Conservation (phyloP, 2,797 vertebrate species). For the Denticeps clupeoides region DNA sequence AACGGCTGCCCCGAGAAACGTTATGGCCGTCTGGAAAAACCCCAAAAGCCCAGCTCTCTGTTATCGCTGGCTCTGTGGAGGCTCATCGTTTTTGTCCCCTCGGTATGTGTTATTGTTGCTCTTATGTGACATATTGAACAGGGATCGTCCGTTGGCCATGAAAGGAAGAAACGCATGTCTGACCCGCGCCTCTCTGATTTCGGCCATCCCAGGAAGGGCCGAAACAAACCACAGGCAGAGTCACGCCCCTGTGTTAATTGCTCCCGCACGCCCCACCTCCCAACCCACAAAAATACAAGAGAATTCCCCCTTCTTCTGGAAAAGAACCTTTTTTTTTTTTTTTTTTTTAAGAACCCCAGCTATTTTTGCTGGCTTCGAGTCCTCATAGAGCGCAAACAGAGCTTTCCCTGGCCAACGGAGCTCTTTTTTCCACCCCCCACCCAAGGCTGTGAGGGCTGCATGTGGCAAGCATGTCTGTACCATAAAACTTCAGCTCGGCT, state of each 20-base stretch:
- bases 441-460: constrained; percentile 14
- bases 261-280: constrained; percentile 3
- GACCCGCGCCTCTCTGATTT: no score
- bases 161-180: no score
- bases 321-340: constrained; percentile 5
- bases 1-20: not conserved
- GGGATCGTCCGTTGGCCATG: no score
- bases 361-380: constrained; percentile 13
- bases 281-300: not conserved
- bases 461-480: constrained; percentile 11
- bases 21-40: no score
- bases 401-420: constrained; percentile 9
- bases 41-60: no score
- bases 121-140: no score
- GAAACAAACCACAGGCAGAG: constrained; percentile 2
- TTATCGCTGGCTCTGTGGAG: no score
- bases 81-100: no score
- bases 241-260: constrained; percentile 6
- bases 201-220: not conserved
- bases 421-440: not conserved
- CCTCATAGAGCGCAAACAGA: constrained; percentile 13
- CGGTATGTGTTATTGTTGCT: no score
- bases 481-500: constrained; percentile 13
- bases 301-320: constrained; percentile 3
- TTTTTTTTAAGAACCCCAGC: constrained; percentile 11